phyloP scores from a whole-genome alignment of 2,113 vertebrate species.

The Dromas ardeola region DNA sequence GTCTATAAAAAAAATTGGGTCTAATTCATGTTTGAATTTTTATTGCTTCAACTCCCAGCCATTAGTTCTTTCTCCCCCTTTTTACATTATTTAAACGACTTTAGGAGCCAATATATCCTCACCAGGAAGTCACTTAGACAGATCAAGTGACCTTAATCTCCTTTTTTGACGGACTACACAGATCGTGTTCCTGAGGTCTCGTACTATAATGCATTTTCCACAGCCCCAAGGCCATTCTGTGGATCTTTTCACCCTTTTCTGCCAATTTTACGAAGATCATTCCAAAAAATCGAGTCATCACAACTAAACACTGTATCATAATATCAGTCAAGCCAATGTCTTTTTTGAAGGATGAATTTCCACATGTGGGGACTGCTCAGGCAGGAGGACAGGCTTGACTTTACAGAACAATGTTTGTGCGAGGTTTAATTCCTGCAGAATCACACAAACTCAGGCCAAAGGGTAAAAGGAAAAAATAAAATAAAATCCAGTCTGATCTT shows the following conservation, averaged over 20 bases:
- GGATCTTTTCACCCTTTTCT: not conserved
- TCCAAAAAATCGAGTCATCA: not conserved
- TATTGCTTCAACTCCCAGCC: not conserved
- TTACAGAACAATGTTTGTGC: accelerated
- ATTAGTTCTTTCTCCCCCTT: not conserved
- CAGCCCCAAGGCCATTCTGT: not conserved
- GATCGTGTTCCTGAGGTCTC: not conserved
- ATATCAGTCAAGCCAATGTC: not conserved
- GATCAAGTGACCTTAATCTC: not conserved
- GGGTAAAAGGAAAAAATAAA: not conserved
- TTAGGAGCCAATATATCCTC: not conserved
- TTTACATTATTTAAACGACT: not conserved
- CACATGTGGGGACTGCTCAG: not conserved
- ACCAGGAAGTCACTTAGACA: not conserved
- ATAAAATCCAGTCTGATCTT: not conserved
- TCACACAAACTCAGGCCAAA: not conserved
- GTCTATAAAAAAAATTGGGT: not conserved
- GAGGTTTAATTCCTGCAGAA: not conserved
- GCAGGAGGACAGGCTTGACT: not conserved
- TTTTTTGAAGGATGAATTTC: not conserved
- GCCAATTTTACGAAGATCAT: not conserved
- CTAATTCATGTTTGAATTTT: not conserved
- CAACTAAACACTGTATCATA: not conserved
- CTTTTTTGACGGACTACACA: not conserved
- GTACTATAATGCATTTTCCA: not conserved